Percentiles rank a stretch among this genome's conserved stretches.
Evolutionary conservation across 2,797 vertebrate species (phyloP).

Genomic region (Tapirus indicus): DNA sequence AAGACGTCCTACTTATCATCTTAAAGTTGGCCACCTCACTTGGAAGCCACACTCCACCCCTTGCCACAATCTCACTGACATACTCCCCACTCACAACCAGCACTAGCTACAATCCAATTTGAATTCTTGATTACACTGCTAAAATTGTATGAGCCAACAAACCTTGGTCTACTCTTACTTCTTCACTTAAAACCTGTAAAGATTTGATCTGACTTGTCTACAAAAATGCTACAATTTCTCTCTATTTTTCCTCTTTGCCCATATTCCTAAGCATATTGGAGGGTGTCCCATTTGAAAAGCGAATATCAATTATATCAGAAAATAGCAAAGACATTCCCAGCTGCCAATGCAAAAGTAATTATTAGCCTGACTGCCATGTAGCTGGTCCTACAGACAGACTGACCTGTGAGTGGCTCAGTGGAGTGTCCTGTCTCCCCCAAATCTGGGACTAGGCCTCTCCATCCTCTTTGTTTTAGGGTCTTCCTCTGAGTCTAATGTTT

Average conservation of each 20-base stretch:
- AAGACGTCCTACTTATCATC: neutral
- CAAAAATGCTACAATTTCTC: neutral
- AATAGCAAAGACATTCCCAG: neutral
- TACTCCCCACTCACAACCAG: neutral
- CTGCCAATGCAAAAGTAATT: neutral
- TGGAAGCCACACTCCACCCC: neutral
- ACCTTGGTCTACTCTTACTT: neutral
- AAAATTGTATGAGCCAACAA: neutral
- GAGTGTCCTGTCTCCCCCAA: neutral
- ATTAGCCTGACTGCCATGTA: neutral
- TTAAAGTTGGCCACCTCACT: neutral
- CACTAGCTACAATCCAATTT: neutral
- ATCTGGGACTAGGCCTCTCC: neutral
- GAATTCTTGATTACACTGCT: neutral
- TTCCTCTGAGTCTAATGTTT: neutral
- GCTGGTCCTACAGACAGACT: neutral
- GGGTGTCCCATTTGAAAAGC: neutral
- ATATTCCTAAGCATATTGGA: neutral
- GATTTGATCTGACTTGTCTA: neutral
- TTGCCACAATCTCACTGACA: neutral
- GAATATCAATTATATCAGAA: neutral
- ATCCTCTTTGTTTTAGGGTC: neutral
- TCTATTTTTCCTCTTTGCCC: neutral
- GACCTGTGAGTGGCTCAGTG: neutral
- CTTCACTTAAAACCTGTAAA: neutral